These are phyloP conservation scores for Drosophila repleta DNA, from an alignment of 1,140 invertebrate genomes.

Conservation along the genomic window DNA sequence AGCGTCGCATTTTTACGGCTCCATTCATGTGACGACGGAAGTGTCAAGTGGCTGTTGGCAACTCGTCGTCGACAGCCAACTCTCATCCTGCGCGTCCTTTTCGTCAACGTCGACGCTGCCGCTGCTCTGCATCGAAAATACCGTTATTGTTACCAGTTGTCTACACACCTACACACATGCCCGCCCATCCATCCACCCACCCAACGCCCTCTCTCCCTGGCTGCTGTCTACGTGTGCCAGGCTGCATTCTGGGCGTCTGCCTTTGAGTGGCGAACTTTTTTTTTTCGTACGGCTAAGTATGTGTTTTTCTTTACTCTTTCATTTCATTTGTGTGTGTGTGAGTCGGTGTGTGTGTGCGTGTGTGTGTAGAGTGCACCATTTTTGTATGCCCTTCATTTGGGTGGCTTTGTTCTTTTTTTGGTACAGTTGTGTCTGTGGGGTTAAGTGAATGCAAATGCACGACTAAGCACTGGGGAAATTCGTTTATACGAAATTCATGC, in stretches of 20 bases:
- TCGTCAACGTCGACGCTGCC: conserved; percentile 63
- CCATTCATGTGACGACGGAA: conserved; percentile 82
- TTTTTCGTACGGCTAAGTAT: conserved; percentile 27
- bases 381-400: conserved; percentile 78
- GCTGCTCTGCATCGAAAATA: conserved; percentile 69
- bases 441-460: conserved; percentile 53
- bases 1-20: conserved; percentile 81
- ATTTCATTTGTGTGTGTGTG: conserved; percentile 33
- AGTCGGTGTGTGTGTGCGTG: conserved; percentile 36
- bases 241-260: conserved; percentile 58
- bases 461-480: conserved; percentile 40
- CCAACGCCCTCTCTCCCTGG: conserved; percentile 1
- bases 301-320: conserved; percentile 28
- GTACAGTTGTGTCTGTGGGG: conserved; percentile 72
- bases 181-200: neutral
- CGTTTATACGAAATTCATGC: conserved; percentile 7
- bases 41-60: conserved; percentile 82
- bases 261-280: conserved; percentile 76
- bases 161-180: conserved; percentile 44
- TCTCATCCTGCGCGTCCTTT: conserved; percentile 70
- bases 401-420: conserved; percentile 72
- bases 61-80: conserved; percentile 75
- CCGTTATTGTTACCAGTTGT: conserved; percentile 80
- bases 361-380: conserved; percentile 52
- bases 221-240: conserved; percentile 39